Evolutionary conservation across 2,113 vertebrate species (phyloP), one percentile per base, ranked within the genome.

Genomic region (Regulus satrapa): DNA sequence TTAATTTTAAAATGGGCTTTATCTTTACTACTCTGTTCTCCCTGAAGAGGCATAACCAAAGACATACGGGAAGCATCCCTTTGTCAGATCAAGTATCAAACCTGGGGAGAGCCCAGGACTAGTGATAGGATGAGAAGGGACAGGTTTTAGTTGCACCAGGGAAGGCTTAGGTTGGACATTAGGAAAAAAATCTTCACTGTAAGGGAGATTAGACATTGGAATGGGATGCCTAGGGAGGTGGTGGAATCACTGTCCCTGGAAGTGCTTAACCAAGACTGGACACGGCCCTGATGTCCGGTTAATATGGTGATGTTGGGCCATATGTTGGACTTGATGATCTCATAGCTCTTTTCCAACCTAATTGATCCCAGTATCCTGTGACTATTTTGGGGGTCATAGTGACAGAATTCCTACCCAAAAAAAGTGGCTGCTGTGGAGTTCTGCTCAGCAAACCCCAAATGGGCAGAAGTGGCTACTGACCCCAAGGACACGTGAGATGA

Each of bases 401-500:
- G 8, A 52, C 23, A 72, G 49, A 86, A 76, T 18, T 54, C 25
- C 23, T 48, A 18, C 8, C 18, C 19, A 40, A 61, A 61, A 52
- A 67, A 8, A 83, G n/a, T 4, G 14, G 36, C n/a, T 54, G 28
- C 49, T 77, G 12, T 21, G 5, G 32, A 34, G 20, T 31, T 34
- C 41, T 67, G 18, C 34, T 23, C 43, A 40, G 61, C 19, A 67
- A 12, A 64, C 4, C 19, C 4, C 40, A 64, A 9, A 43, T 3
- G 8, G 40, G 29, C 17, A 48, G 12, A 43, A 68, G 9, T 5
- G 1, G 14, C 38, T 52, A 16, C 49, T 41, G 18, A 19, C 25
- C 38, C 26, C 56, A 58, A 36, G 38, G 13, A 38, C 6, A 1
- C 0, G 0, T 3, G 38, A 63, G 43, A 34, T 8, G 56, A 21